A percentile compares a stretch with the other conserved stretches of the same genome.
Conservation (phyloP, 2,888 invertebrate species). For the Euphydryas editha region DNA sequence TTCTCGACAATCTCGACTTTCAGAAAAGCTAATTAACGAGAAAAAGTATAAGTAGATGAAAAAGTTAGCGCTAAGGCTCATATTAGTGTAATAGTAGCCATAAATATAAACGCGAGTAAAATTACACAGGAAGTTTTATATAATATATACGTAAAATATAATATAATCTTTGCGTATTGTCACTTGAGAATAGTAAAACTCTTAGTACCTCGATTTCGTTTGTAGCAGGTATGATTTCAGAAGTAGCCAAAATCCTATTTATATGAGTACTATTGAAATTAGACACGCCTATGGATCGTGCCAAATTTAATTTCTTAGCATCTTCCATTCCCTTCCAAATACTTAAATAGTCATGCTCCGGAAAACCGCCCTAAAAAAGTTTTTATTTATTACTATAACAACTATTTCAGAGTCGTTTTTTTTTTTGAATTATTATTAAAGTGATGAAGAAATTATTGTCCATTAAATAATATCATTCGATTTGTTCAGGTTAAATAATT, state of each 20-base stretch:
- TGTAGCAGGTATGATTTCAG: constrained; percentile 23
- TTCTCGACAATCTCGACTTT: too few relatives aligned
- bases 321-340: constrained; percentile 32
- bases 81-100: too few relatives aligned
- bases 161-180: not conserved
- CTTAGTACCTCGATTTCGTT: constrained; percentile 32
- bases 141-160: not conserved
- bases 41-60: too few relatives aligned
- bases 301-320: constrained; percentile 12
- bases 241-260: constrained; percentile 16
- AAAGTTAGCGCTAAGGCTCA: too few relatives aligned
- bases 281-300: constrained; percentile 27
- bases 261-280: constrained; percentile 29
- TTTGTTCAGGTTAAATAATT: too few relatives aligned
- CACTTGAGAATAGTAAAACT: not conserved
- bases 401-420: too few relatives aligned
- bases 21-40: too few relatives aligned
- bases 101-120: too few relatives aligned
- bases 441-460: too few relatives aligned
- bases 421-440: too few relatives aligned
- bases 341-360: constrained; percentile 3
- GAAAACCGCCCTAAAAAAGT: not conserved
- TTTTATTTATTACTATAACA: not conserved
- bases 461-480: too few relatives aligned
- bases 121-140: too few relatives aligned